These are phyloP conservation scores for Bursaphelenchus okinawaensis DNA, from an alignment of 2,888 invertebrate species.

Conservation along the genomic window DNA sequence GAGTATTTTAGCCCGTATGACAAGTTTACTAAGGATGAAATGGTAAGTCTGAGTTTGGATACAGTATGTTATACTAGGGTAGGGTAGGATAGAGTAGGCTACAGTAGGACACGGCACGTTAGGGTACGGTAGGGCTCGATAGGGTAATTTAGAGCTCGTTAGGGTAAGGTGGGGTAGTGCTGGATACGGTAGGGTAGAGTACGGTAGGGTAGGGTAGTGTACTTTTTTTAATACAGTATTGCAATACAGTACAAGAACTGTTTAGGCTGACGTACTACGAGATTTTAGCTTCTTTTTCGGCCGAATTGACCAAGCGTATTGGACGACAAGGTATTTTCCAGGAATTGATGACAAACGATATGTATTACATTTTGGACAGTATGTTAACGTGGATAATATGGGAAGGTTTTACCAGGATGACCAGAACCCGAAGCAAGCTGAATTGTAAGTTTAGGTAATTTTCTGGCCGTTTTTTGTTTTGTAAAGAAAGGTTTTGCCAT, in stretches of 20 bases:
- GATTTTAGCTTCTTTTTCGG: background rate
- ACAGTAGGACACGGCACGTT: too few species aligned
- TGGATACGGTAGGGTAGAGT: too few species aligned
- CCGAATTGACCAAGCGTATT: background rate
- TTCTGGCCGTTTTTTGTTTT: background rate
- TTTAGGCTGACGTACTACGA: background rate
- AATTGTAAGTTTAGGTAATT: background rate
- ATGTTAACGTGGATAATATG: background rate
- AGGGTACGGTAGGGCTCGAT: too few species aligned
- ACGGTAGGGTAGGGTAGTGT: too few species aligned
- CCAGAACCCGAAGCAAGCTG: background rate
- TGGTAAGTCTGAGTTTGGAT: background rate
- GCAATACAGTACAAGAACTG: too few species aligned
- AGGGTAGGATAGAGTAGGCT: too few species aligned
- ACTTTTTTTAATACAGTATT: too few species aligned
- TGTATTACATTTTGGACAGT: background rate
- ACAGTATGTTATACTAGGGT: too few species aligned
- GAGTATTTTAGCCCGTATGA: background rate
- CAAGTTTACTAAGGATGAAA: background rate
- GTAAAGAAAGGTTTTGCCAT: too few species aligned
- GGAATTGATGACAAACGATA: background rate
- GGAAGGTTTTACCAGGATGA: background rate
- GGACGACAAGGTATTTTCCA: background rate
- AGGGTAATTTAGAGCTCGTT: too few species aligned
- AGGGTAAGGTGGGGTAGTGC: too few species aligned